Conservation (phyloP, 2,797 vertebrate species). For the Gobio occitaniae region DNA sequence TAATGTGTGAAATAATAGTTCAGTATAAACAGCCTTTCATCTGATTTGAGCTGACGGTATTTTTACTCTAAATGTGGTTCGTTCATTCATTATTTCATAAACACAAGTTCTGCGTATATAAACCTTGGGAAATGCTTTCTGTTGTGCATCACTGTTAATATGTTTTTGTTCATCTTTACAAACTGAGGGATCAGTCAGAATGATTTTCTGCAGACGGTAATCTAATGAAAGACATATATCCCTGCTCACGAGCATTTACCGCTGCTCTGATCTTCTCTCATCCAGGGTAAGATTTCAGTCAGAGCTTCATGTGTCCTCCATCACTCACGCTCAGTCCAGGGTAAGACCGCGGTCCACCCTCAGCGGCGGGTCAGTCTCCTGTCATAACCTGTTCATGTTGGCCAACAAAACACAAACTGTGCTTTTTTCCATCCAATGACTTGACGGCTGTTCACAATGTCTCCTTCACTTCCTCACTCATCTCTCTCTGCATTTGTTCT, state of each 20-base stretch:
- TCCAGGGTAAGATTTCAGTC: slow-evolving; percentile 74
- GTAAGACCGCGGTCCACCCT: slow-evolving; percentile 74
- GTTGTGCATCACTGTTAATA: background rate
- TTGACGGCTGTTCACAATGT: slow-evolving; percentile 5
- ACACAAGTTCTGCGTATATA: background rate
- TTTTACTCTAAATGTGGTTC: background rate
- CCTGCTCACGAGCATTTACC: slow-evolving; percentile 61
- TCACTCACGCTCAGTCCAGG: slow-evolving; percentile 69
- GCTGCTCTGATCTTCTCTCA: slow-evolving; percentile 75
- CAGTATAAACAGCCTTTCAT: background rate
- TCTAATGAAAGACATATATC: background rate
- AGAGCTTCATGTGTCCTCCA: slow-evolving; percentile 73
- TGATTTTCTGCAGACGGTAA: background rate
- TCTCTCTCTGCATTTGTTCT: slow-evolving; percentile 56
- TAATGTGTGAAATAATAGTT: background rate
- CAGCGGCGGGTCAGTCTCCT: background rate
- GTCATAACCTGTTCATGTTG: background rate
- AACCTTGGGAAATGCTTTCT: background rate
- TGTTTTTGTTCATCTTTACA: background rate
- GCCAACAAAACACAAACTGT: slow-evolving; percentile 27
- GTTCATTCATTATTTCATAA: background rate
- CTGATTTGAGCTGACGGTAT: background rate
- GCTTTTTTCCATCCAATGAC: slow-evolving; percentile 35
- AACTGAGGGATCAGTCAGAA: background rate
- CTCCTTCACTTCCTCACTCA: slow-evolving; percentile 49